Evolutionary conservation across 2,797 vertebrate genomes (phyloP), one percentile per base, ranked within the genome.

Genomic region (Crenuchus spilurus): DNA sequence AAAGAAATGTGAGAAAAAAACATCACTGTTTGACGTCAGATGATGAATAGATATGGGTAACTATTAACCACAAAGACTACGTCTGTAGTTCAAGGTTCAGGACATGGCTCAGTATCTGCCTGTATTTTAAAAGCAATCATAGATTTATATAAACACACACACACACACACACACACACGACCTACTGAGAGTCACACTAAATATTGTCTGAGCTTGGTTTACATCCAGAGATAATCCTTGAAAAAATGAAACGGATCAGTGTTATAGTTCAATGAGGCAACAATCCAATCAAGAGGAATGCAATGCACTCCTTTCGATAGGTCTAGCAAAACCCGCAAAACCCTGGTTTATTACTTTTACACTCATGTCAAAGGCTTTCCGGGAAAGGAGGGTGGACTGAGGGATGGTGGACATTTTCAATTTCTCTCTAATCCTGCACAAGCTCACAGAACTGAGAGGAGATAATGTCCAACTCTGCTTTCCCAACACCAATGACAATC

Each of bases 61-160:
- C 37, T 24, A 28, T 66, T 20, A 44, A 76, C 51, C 7, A 57
- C 39, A 58, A 1, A 13, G 35, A 7, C 62, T 26, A n/a, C n/a
- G 18, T 51, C n/a, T 35, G 41, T 31, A 14, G 62, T 67, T 51
- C 62, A 67, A 72, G 58, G 75, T 67, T 58, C 58, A 60, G 62
- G 44, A 58, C 24, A 51, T 76, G 11, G 11, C 41, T 30, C 6
- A 30, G 30, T 60, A n/a, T 61, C 48, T 67, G 18, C 49, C 6
- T 44, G n/a, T n/a, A 39, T 39, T 14, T 41, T 6, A 22, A 61
- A 28, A 22, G 16, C 35, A 62, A 41, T 3, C 22, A 1, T 22
- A 7, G 6, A 8, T 28, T 3, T 30, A 3, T 1, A 11, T 13
- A 35, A 14, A 33, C 14, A 4, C 18, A 1, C 7, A 26, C 35